Evolutionary conservation across 1,140 invertebrate genomes (phyloP).

Genomic region (Tyrophagus putrescentiae): DNA sequence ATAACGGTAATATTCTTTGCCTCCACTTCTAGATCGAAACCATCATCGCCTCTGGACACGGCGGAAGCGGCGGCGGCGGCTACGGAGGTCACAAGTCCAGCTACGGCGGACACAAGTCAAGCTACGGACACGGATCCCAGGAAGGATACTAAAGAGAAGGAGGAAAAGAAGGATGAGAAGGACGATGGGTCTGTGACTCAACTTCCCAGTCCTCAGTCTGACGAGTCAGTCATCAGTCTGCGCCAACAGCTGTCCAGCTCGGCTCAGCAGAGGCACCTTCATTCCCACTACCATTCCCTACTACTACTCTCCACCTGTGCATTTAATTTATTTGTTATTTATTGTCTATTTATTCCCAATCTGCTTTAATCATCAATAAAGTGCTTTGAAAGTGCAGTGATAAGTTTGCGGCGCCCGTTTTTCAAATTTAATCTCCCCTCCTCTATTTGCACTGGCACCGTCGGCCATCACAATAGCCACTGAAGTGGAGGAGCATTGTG

Average conservation of each 20-base stretch:
- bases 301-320: too few relatives aligned
- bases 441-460: too few relatives aligned
- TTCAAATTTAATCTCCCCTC: too few relatives aligned
- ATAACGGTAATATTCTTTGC: too few relatives aligned
- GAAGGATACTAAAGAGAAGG: not conserved
- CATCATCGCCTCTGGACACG: constrained; percentile 7
- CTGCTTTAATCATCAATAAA: too few relatives aligned
- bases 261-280: not conserved
- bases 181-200: not conserved
- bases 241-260: not conserved
- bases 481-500: too few relatives aligned
- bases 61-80: not conserved
- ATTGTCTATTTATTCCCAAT: too few relatives aligned
- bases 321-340: too few relatives aligned
- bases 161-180: not conserved
- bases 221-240: not conserved
- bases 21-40: too few relatives aligned
- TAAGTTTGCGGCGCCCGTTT: too few relatives aligned
- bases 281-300: not conserved
- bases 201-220: not conserved
- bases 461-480: too few relatives aligned
- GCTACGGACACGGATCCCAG: not conserved
- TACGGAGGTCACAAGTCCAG: not conserved
- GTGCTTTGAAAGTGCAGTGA: too few relatives aligned
- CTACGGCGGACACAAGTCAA: not conserved